Evolutionary conservation across 2,797 vertebrate species (phyloP), one percentile per base, ranked within the genome.

Genomic region (Pangasius larnaudii): DNA sequence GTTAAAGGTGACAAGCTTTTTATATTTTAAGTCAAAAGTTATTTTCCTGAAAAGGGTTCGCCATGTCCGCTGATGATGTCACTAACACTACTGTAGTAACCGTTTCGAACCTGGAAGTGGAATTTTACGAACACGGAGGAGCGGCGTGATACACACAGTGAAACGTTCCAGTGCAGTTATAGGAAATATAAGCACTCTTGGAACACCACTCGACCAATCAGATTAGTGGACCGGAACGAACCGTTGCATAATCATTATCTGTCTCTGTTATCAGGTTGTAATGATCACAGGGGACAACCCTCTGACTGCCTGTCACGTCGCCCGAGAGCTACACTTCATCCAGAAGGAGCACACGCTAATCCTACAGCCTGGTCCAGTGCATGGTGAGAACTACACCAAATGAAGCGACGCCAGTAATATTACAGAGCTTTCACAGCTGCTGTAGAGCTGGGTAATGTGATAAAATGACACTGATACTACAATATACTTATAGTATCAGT

Each of bases 271-370:
- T 67, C 93, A 99, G 98, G 98, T 99, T 91, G 97, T 99, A 90
- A 99, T 99, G 98, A 99, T 99, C 93, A 99, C 98, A 0, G 98
- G 98, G 0, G 98, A 99, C 93, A 99, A 97, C 89, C 98, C 98
- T 0, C 95, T 99, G 49, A 99, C 98, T 0, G 98, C 98, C 0
- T 99, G 98, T 92, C 98, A 99, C 0, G 98, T 99, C 77, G 98
- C 98, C 2, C 95, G 95, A 92, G 98, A 99, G 91, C 97, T 99
- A 0, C 96, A 97, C 91, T 99, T 99, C 92, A 97, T 98, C 30
- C 96, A 96, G 91, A 97, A 96, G 91, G 94, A 96, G 1, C 95
- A 96, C 89, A 98, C 97, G 0, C 96, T 99, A n/a, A 94, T 99
- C 86, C 94, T 99, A 75, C 97, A 98, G 90, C 94, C 93, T 10